Percentiles rank a stretch among this genome's conserved stretches.
These are phyloP conservation scores for Nycticryphes semicollaris DNA, from an alignment of 2,113 vertebrate genomes.

Conservation along the genomic window DNA sequence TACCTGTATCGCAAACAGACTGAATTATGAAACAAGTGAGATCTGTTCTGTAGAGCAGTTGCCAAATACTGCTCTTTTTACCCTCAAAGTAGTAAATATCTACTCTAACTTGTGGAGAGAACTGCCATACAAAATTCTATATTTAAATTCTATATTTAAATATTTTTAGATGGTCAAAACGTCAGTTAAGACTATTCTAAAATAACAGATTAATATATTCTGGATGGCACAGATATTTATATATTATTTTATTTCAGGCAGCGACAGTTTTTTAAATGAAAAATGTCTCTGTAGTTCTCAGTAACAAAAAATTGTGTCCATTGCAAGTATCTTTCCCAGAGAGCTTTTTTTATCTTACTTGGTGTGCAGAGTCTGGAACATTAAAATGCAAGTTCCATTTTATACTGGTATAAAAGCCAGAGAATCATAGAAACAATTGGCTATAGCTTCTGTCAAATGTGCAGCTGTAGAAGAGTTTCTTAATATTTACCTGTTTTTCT, in stretches of 20 bases:
- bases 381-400: not conserved
- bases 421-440: not conserved
- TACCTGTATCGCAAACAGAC: not conserved
- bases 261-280: not conserved
- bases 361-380: not conserved
- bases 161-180: not conserved
- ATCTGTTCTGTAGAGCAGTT: not conserved
- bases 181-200: not conserved
- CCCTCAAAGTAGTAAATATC: not conserved
- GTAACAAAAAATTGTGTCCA: not conserved
- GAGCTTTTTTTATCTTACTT: not conserved
- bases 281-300: not conserved
- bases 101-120: not conserved
- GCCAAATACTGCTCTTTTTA: not conserved
- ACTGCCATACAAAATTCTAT: not conserved
- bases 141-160: not conserved
- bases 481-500: not conserved
- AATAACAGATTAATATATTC: not conserved
- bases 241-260: not conserved
- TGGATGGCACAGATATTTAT: not conserved
- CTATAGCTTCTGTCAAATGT: not conserved
- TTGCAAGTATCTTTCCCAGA: rapidly evolving
- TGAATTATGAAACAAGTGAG: not conserved
- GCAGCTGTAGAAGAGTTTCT: not conserved
- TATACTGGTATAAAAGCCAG: not conserved